phyloP scores from a whole-genome alignment of 2,113 vertebrate genomes.

The Prunella fulvescens region DNA sequence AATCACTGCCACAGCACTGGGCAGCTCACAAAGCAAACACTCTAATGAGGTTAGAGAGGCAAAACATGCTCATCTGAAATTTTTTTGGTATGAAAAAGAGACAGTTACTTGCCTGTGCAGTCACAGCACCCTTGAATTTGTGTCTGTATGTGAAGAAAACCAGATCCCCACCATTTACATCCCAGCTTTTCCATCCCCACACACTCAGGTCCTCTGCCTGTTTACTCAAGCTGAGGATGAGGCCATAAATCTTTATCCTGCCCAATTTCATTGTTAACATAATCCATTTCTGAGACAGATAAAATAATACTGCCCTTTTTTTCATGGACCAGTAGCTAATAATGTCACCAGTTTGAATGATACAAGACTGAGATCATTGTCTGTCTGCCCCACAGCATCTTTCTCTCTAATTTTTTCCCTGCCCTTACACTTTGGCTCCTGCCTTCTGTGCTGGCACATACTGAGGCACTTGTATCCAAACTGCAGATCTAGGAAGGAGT shows the following conservation, averaged over 20 bases:
- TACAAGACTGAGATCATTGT: slow-evolving; percentile 19
- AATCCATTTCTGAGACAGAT: slow-evolving; percentile 31
- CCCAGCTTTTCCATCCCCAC: neutral
- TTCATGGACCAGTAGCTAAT: slow-evolving; percentile 25
- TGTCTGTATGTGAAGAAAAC: neutral
- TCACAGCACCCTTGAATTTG: neutral
- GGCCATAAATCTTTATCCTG: slow-evolving; percentile 56
- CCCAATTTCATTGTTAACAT: slow-evolving; percentile 32
- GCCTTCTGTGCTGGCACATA: slow-evolving; percentile 36
- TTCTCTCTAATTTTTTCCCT: neutral
- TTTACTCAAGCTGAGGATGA: slow-evolving; percentile 18
- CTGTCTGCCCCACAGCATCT: slow-evolving; percentile 35
- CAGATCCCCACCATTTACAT: neutral
- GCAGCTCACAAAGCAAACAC: neutral
- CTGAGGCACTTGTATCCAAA: slow-evolving; percentile 41
- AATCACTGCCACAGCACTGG: neutral
- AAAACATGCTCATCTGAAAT: neutral
- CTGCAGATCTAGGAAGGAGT: slow-evolving; percentile 9
- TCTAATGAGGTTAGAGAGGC: neutral
- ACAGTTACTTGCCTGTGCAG: neutral
- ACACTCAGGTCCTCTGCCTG: neutral
- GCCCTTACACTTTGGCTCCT: slow-evolving; percentile 20
- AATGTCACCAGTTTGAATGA: neutral
- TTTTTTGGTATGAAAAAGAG: neutral
- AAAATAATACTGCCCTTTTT: slow-evolving; percentile 43